These are phyloP conservation scores for Platynereis dumerilii DNA, from an alignment of 2,888 invertebrate genomes.

Conservation along the genomic window DNA sequence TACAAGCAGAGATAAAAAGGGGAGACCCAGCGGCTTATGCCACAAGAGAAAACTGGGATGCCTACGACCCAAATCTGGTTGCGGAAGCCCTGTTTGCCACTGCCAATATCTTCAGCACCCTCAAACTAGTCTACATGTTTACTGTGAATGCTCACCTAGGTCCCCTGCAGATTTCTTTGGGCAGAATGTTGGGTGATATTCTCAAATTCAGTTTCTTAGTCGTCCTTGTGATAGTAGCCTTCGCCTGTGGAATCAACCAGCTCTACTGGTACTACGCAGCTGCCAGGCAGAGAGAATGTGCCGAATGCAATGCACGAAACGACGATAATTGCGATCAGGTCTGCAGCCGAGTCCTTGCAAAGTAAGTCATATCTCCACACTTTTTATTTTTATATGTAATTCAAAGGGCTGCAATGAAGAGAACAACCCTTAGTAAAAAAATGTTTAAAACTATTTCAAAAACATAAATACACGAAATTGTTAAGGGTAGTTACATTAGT, in stretches of 20 bases:
- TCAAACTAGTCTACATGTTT: slow-evolving; percentile 90
- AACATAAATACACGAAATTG: too few relatives aligned
- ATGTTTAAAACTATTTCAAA: too few relatives aligned
- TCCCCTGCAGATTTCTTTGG: slow-evolving; percentile 89
- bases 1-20: slow-evolving; percentile 32
- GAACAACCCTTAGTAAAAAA: too few relatives aligned
- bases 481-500: too few relatives aligned
- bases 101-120: slow-evolving; percentile 93
- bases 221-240: slow-evolving; percentile 78
- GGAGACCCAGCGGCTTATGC: slow-evolving; percentile 23
- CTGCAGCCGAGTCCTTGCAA: slow-evolving; percentile 59
- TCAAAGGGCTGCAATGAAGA: too few relatives aligned
- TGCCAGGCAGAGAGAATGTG: slow-evolving; percentile 32
- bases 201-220: slow-evolving; percentile 93
- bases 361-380: slow-evolving; percentile 46
- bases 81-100: slow-evolving; percentile 83
- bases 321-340: slow-evolving; percentile 22
- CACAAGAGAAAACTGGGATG: slow-evolving; percentile 88
- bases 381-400: slow-evolving; percentile 6
- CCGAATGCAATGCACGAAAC: slow-evolving; percentile 11
- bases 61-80: slow-evolving; percentile 98
- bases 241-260: slow-evolving; percentile 90
- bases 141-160: slow-evolving; percentile 93
- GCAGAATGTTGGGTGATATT: slow-evolving; percentile 78
- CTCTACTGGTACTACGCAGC: slow-evolving; percentile 79